Percentiles rank a stretch among this genome's conserved stretches.
phyloP scores from a whole-genome alignment of 1,140 invertebrate genomes.

The Lerema accius region DNA sequence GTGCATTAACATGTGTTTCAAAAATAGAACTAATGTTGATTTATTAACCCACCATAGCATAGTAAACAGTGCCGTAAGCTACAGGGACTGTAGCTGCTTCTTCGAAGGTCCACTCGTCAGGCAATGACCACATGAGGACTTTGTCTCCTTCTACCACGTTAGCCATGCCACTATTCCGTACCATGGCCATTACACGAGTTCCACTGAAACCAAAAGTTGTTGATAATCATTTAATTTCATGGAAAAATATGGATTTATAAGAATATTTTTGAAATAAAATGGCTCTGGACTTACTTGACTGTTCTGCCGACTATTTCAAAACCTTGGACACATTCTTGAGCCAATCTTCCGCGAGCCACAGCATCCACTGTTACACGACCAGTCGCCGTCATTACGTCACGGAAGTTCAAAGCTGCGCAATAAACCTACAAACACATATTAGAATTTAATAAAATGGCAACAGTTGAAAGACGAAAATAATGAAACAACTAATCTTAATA shows the following conservation, averaged over 20 bases:
- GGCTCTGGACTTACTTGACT: conserved; percentile 65
- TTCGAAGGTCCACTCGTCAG: conserved; percentile 91
- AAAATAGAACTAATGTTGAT: neutral
- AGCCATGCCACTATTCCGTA: conserved; percentile 82
- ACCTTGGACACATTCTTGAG: conserved; percentile 87
- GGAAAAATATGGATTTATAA: too few species aligned
- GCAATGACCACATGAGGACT: conserved; percentile 89
- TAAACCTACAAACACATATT: conserved; percentile 76
- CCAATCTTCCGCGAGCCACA: conserved; percentile 81
- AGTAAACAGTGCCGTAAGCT: conserved; percentile 93
- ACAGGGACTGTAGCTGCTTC: conserved; percentile 95
- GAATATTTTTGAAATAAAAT: too few species aligned
- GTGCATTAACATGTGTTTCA: too few species aligned
- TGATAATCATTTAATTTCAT: too few species aligned
- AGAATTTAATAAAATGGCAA: neutral
- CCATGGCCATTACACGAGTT: conserved; percentile 88
- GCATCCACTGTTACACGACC: conserved; percentile 88
- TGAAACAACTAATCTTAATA: too few species aligned
- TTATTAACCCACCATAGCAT: conserved; percentile 85
- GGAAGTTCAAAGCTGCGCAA: conserved; percentile 89
- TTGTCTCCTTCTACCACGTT: conserved; percentile 85
- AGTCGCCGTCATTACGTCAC: conserved; percentile 90
- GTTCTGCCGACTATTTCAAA: conserved; percentile 89
- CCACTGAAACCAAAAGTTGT: too few species aligned
- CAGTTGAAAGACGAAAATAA: too few species aligned